These are phyloP conservation scores for Candoia aspera DNA, from an alignment of 2,113 vertebrate genomes.

Conservation along the genomic window DNA sequence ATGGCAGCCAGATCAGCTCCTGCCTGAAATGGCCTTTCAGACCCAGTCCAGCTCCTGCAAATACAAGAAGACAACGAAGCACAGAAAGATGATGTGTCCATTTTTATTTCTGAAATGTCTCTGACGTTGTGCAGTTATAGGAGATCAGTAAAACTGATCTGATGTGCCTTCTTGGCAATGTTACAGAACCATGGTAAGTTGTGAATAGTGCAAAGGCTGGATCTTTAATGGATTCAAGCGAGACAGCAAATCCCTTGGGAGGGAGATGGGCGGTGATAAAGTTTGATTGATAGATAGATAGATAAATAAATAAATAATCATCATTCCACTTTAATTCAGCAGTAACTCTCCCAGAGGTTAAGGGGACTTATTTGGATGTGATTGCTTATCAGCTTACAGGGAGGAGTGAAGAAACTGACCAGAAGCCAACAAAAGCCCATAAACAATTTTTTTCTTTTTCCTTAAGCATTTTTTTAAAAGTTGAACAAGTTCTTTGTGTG, in stretches of 20 bases:
- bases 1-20: neutral
- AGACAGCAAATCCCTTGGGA: too few species aligned
- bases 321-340: neutral
- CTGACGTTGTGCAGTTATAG: neutral
- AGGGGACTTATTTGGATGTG: neutral
- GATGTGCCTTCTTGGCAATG: neutral
- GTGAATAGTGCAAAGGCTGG: neutral
- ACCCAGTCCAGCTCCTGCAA: neutral
- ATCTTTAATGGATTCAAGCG: neutral
- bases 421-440: neutral
- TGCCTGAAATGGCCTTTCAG: neutral
- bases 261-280: too few species aligned
- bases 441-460: neutral
- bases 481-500: neutral
- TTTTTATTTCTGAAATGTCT: neutral
- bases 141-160: neutral
- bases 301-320: too few species aligned
- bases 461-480: neutral
- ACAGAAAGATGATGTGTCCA: neutral
- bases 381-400: neutral
- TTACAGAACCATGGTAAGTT: neutral
- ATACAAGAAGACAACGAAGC: neutral
- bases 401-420: neutral
- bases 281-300: too few species aligned
- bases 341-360: neutral